Base-by-base conservation (phyloP, 2,113 vertebrate genomes). In the Verasper variegatus region DNA sequence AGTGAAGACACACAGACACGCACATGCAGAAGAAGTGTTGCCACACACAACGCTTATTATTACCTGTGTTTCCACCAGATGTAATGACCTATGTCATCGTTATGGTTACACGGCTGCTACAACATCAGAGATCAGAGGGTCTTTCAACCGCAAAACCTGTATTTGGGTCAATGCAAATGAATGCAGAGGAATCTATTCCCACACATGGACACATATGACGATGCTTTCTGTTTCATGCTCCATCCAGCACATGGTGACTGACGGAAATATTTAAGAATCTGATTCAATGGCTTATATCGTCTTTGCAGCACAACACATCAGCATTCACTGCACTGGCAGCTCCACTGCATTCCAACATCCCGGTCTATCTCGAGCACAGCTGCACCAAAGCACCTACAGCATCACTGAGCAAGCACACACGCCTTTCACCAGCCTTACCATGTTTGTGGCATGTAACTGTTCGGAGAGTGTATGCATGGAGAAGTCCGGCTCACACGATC, bases 401-500 rank as follows among this genome's bases (percentile, higher is more conserved):
- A 83, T 80, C 76, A 31, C 66, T 15, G 51, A 88, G 75, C 83
- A 78, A 64, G 62, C 47, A 71, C n/a, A 69, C 62, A 18, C 26
- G 5, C 76, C 58, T 70, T 75, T 21, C 65, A 60, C 52, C 66
- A 83, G 68, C 76, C 91, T 93, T 93, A 93, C 92, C 92, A 93
- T 93, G 86, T 93, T 92, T 78, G 91, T 91, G 74, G 64, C 88
- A 86, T 92, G 86, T 24, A 91, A 86, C 81, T 92, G 91, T 80
- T 90, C 90, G 75, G 84, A 88, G 80, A 93, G 86, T 27, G 91
- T 89, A 92, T 92, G 86, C 92, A 93, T 93, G 91, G 90, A 89
- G 89, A 90, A 88, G 79, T 89, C 89, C 86, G 74, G 84, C 20
- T 92, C 91, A 92, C 81, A 83, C 75, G 76, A 86, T 84, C 91